Conservation (phyloP, 2,113 vertebrate genomes). For the Silurus meridionalis region DNA sequence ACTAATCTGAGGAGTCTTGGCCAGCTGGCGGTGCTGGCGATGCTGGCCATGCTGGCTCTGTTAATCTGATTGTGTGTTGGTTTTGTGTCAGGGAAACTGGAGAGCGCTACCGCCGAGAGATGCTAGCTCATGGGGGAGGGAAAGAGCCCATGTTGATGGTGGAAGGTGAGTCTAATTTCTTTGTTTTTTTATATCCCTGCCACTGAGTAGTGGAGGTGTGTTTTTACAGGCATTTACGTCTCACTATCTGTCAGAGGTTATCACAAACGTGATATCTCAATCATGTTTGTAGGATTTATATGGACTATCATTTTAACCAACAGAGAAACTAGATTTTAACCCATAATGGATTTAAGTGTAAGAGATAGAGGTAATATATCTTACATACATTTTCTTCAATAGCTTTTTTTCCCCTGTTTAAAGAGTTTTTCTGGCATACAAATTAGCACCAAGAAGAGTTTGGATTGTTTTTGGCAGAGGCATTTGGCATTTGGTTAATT, state of each 20-base stretch:
- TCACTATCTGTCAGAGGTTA: background rate
- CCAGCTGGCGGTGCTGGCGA: conserved; percentile 23
- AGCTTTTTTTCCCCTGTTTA: background rate
- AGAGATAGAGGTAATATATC: background rate
- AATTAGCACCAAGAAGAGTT: background rate
- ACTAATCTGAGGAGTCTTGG: conserved; percentile 7
- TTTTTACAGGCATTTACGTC: background rate
- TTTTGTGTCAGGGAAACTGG: conserved; percentile 81
- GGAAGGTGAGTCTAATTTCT: conserved; percentile 78
- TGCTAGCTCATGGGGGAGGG: conserved; percentile 92
- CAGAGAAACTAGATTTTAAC: background rate
- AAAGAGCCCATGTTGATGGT: conserved; percentile 93
- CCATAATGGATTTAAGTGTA: background rate
- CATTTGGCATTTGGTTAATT: background rate
- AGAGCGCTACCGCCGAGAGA: conserved; percentile 91
- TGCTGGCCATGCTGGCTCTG: conserved; percentile 26
- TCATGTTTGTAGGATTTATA: background rate
- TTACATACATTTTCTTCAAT: background rate
- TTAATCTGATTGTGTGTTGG: conserved; percentile 19
- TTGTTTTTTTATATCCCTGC: background rate
- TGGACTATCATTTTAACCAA: background rate
- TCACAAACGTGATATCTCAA: background rate
- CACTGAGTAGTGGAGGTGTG: background rate
- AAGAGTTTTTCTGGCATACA: background rate
- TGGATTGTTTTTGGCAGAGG: background rate